A percentile compares a stretch with the other conserved stretches of the same genome.
phyloP scores from a whole-genome alignment of 2,888 invertebrate species.

The Meteorus colon region DNA sequence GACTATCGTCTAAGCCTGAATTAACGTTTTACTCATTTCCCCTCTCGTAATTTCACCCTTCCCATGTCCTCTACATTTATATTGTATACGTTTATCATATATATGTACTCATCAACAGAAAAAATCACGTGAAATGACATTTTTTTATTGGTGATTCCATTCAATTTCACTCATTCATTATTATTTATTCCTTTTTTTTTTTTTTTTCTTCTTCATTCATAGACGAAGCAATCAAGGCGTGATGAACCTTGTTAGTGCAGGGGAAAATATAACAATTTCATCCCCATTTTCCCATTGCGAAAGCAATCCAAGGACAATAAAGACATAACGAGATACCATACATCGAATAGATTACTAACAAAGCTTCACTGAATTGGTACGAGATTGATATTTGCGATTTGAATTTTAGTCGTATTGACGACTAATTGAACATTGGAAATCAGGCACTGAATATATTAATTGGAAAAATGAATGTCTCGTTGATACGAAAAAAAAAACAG shows the following conservation, averaged over 20 bases:
- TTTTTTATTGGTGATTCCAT: not conserved
- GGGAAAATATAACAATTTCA: slow-evolving; percentile 10
- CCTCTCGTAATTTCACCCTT: not conserved
- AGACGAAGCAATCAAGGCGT: slow-evolving; percentile 18
- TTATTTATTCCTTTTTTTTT: not conserved
- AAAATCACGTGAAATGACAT: not conserved
- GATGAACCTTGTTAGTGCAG: slow-evolving; percentile 12
- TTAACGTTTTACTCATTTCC: not conserved
- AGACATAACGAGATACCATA: slow-evolving; percentile 36
- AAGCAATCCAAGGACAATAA: slow-evolving; percentile 36
- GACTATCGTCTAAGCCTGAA: slow-evolving; percentile 24
- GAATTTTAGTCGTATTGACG: not conserved
- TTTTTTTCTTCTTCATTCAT: not conserved
- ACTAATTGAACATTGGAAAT: not conserved
- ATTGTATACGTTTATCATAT: not conserved
- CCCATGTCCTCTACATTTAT: not conserved
- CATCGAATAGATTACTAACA: slow-evolving; percentile 36
- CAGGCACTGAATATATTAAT: too few relatives aligned
- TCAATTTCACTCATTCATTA: not conserved
- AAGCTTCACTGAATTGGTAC: slow-evolving; percentile 39
- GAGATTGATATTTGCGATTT: slow-evolving; percentile 6
- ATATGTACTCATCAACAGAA: not conserved
- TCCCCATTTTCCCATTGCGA: slow-evolving; percentile 28
- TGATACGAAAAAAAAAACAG: too few relatives aligned
- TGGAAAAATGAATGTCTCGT: too few relatives aligned